Evolutionary conservation across 2,113 vertebrate species (phyloP).

Genomic region (Cottus gobio): DNA sequence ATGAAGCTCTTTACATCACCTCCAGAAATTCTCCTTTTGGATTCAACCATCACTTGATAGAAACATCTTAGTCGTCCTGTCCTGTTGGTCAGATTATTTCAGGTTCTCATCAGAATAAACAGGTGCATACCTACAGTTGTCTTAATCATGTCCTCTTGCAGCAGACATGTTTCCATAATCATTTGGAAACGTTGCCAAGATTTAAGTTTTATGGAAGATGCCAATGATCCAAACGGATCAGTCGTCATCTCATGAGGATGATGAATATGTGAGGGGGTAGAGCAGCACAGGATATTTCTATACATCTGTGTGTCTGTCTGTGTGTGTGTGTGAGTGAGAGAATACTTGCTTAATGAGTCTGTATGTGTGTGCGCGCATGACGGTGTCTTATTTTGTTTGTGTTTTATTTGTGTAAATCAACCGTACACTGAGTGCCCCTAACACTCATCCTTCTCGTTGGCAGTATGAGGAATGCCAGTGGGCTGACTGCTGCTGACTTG

Average conservation of each 20-base stretch:
- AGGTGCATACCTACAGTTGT: slow-evolving; percentile 28
- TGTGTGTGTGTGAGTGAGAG: slow-evolving; percentile 43
- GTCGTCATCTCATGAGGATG: slow-evolving; percentile 79
- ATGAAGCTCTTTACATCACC: not conserved
- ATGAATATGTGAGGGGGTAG: slow-evolving; percentile 73
- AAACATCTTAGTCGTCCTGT: not conserved
- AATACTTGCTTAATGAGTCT: slow-evolving; percentile 46
- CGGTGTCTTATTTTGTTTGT: slow-evolving; percentile 42
- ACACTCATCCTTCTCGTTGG: slow-evolving; percentile 88
- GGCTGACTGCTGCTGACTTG: slow-evolving; percentile 98
- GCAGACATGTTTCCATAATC: slow-evolving; percentile 54
- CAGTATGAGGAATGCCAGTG: slow-evolving; percentile 99
- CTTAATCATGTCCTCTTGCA: slow-evolving; percentile 71
- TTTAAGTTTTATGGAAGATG: slow-evolving; percentile 55
- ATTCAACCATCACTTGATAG: not conserved
- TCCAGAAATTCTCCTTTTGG: slow-evolving; percentile 11
- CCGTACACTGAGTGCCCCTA: slow-evolving; percentile 72
- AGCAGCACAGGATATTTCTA: slow-evolving; percentile 69
- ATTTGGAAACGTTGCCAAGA: slow-evolving; percentile 48
- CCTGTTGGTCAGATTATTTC: slow-evolving; percentile 13
- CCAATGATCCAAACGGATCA: slow-evolving; percentile 78
- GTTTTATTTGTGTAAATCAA: slow-evolving; percentile 50
- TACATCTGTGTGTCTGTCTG: slow-evolving; percentile 60
- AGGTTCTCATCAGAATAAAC: not conserved
- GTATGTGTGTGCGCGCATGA: slow-evolving; percentile 32